Percentiles rank a stretch among this genome's conserved stretches.
These are phyloP conservation scores for Heliconius hermathena DNA, from an alignment of 1,140 invertebrate species.

Conservation along the genomic window DNA sequence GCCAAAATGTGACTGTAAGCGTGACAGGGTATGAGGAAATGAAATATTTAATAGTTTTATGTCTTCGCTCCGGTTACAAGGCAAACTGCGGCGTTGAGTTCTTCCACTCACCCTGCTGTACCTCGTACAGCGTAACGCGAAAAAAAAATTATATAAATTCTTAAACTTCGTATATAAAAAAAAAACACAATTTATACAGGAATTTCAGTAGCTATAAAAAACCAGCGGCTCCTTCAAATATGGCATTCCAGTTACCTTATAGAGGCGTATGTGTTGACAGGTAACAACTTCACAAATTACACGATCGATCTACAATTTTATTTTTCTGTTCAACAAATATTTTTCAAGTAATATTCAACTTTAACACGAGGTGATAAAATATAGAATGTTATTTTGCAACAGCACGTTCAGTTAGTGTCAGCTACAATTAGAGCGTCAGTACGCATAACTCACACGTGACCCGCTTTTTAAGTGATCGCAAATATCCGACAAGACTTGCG, in stretches of 20 bases:
- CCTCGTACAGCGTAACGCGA: no score
- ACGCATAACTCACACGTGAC: constrained; percentile 46
- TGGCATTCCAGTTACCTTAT: constrained; percentile 39
- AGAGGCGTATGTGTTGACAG: constrained; percentile 41
- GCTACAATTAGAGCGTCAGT: constrained; percentile 49
- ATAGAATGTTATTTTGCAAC: not conserved
- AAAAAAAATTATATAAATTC: no score
- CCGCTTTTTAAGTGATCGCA: constrained; percentile 41
- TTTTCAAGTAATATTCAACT: constrained; percentile 26
- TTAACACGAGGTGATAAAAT: constrained; percentile 29
- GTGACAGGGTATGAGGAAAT: no score
- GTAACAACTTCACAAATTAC: constrained; percentile 49
- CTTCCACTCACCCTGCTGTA: no score
- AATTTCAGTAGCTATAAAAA: constrained; percentile 28
- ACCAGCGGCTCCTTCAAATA: constrained; percentile 24
- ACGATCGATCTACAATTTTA: constrained; percentile 39
- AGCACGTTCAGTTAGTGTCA: constrained; percentile 29
- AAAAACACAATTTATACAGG: constrained; percentile 5
- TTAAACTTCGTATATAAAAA: not conserved
- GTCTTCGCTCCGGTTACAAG: no score
- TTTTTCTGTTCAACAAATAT: not conserved
- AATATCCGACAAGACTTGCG: constrained; percentile 23
- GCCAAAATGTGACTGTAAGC: no score
- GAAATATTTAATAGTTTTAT: no score
- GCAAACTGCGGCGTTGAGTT: no score